Evolutionary conservation across 2,888 invertebrate species (phyloP).

Genomic region (Nesidiocoris tenuis): DNA sequence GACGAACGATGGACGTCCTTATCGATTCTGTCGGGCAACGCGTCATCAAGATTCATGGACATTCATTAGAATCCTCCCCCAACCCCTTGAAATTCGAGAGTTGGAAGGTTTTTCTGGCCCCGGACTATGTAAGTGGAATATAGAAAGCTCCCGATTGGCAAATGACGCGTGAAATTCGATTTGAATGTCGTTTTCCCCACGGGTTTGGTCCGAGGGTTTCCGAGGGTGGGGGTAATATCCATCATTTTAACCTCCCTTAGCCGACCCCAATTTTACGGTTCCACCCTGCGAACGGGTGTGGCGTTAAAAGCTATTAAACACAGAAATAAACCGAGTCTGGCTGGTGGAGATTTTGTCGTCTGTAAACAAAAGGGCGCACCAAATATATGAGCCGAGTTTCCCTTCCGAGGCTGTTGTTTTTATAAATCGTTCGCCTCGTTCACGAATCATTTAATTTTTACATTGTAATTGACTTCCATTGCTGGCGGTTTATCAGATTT

Average conservation of each 20-base stretch:
- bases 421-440: slow-evolving; percentile 8
- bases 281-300: neutral
- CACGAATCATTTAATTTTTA: slow-evolving; percentile 17
- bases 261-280: slow-evolving; percentile 9
- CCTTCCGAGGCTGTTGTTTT: neutral
- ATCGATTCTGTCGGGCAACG: slow-evolving; percentile 7
- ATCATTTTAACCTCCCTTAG: slow-evolving; percentile 26
- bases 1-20: slow-evolving; percentile 6
- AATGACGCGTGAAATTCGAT: slow-evolving; percentile 45
- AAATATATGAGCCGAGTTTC: neutral
- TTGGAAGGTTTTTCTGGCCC: neutral
- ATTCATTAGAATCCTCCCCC: slow-evolving; percentile 21
- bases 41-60: slow-evolving; percentile 34
- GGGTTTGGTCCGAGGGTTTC: neutral
- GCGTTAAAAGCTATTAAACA: slow-evolving; percentile 11
- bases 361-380: slow-evolving; percentile 5
- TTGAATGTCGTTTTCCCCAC: slow-evolving; percentile 33
- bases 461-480: slow-evolving; percentile 23
- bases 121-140: neutral
- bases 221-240: slow-evolving; percentile 18
- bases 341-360: slow-evolving; percentile 15
- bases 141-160: slow-evolving; percentile 25
- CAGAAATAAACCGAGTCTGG: slow-evolving; percentile 18
- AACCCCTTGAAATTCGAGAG: neutral
- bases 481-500: neutral